Evolutionary conservation across 1,140 invertebrate genomes (phyloP).

Genomic region (Trichonephila clavata): DNA sequence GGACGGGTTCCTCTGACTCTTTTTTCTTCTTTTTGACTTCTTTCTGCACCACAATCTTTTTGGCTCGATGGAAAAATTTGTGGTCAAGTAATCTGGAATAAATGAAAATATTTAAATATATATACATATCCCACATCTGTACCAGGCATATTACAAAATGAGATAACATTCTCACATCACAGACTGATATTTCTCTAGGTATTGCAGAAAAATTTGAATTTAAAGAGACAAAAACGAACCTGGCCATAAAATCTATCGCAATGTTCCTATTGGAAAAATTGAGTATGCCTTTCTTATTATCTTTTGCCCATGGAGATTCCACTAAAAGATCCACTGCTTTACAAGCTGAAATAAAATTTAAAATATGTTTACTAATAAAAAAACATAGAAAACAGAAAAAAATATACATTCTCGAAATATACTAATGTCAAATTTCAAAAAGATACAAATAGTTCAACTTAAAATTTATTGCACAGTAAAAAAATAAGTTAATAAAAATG

Average conservation of each 20-base stretch:
- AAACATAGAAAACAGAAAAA: too few relatives aligned
- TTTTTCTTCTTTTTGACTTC: slow-evolving; percentile 83
- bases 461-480: too few relatives aligned
- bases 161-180: too few relatives aligned
- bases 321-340: slow-evolving; percentile 95
- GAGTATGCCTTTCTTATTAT: slow-evolving; percentile 84
- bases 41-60: slow-evolving; percentile 89
- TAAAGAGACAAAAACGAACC: slow-evolving; percentile 41
- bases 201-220: neutral
- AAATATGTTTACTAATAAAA: too few relatives aligned
- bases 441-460: too few relatives aligned
- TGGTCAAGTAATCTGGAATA: slow-evolving; percentile 88
- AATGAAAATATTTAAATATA: neutral
- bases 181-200: neutral
- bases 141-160: too few relatives aligned
- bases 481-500: too few relatives aligned
- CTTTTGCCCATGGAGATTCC: slow-evolving; percentile 93
- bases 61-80: slow-evolving; percentile 97
- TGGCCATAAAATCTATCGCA: slow-evolving; percentile 82
- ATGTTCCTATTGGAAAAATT: slow-evolving; percentile 91
- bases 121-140: too few relatives aligned
- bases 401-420: too few relatives aligned
- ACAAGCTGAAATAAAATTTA: slow-evolving; percentile 80
- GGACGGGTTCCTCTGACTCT: slow-evolving; percentile 68
- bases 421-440: too few relatives aligned